Evolutionary conservation across 2,888 invertebrate genomes (phyloP).

Genomic region (Odontomyia ornata): DNA sequence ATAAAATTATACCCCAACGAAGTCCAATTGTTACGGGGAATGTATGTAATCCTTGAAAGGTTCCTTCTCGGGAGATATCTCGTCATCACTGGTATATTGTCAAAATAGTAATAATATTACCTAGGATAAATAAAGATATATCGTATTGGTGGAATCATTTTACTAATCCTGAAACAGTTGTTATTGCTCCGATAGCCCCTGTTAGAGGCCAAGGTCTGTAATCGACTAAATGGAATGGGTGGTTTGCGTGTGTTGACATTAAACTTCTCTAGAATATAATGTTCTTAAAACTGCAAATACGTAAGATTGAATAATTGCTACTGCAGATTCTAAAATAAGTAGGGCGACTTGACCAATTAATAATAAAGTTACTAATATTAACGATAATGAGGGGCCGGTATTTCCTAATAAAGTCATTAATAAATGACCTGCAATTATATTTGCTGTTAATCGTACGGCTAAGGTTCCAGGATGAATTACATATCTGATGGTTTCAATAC

Average conservation of each 20-base stretch:
- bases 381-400: slow-evolving; percentile 58
- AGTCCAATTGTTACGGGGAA: slow-evolving; percentile 68
- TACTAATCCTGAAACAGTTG: slow-evolving; percentile 67
- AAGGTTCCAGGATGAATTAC: slow-evolving; percentile 75
- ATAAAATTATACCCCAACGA: slow-evolving; percentile 76
- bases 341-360: slow-evolving; percentile 63
- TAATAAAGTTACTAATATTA: slow-evolving; percentile 55
- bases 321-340: slow-evolving; percentile 66
- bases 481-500: slow-evolving; percentile 80
- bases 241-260: slow-evolving; percentile 68
- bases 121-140: slow-evolving; percentile 66
- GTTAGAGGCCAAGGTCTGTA: slow-evolving; percentile 73
- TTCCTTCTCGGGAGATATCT: slow-evolving; percentile 74
- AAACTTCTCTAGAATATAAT: slow-evolving; percentile 74
- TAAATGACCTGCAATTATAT: slow-evolving; percentile 80
- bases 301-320: slow-evolving; percentile 70
- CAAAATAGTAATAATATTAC: slow-evolving; percentile 62
- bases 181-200: slow-evolving; percentile 69
- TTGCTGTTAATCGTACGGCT: slow-evolving; percentile 77
- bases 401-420: slow-evolving; percentile 71
- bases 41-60: slow-evolving; percentile 73
- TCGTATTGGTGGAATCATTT: slow-evolving; percentile 72
- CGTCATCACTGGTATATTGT: slow-evolving; percentile 76
- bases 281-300: slow-evolving; percentile 72
- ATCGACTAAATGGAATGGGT: slow-evolving; percentile 73